These are phyloP conservation scores for Eupithecia tripunctaria DNA, from an alignment of 2,888 invertebrate genomes.

Conservation along the genomic window DNA sequence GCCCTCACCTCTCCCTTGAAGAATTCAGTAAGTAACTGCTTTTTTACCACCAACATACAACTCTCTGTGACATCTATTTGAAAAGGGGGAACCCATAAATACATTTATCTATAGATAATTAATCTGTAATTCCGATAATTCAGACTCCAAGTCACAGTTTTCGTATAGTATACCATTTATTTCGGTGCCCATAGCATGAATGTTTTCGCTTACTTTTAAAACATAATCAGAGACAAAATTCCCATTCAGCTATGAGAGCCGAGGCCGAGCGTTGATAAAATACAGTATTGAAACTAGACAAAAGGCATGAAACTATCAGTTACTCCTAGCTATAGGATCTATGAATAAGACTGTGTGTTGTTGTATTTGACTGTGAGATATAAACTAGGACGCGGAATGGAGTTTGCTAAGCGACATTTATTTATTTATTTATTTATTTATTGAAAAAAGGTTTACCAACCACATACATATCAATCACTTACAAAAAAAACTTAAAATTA, in stretches of 20 bases:
- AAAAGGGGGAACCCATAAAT: too few relatives aligned
- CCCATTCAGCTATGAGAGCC: neutral
- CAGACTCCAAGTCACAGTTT: neutral
- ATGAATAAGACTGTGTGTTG: neutral
- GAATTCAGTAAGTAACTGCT: constrained; percentile 67
- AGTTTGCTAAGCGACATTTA: constrained; percentile 62
- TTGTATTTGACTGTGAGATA: neutral
- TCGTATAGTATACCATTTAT: neutral
- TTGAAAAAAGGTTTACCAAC: too few relatives aligned
- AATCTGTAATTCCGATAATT: too few relatives aligned
- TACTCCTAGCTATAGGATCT: neutral
- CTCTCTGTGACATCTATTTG: neutral
- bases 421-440: too few relatives aligned
- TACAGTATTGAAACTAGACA: neutral
- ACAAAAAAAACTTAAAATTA: too few relatives aligned
- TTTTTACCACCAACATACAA: neutral
- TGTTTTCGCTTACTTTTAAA: neutral
- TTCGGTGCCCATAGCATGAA: neutral
- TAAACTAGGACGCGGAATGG: constrained; percentile 33
- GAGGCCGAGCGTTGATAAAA: neutral
- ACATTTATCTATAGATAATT: too few relatives aligned
- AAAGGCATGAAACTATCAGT: neutral
- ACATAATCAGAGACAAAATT: neutral
- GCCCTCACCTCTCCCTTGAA: constrained; percentile 69
- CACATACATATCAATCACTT: too few relatives aligned